Base-by-base conservation (phyloP, 1,140 invertebrate species). In the Gonatopus flavifemur region DNA sequence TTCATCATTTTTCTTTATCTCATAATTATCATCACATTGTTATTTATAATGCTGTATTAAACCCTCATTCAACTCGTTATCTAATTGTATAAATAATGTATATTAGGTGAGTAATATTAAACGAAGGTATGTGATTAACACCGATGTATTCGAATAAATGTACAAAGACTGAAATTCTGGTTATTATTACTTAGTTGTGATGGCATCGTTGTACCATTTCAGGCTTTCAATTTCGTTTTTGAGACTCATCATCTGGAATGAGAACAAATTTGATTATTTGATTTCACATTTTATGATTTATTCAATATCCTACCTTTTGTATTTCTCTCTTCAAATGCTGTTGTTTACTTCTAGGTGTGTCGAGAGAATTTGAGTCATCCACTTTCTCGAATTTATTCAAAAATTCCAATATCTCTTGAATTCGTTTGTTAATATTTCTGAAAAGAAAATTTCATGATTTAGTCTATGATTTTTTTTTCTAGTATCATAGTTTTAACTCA, bases 101-200 rank as follows among this genome's bases (percentile, higher is more conserved):
- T 36, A 22, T 52, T 33, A 54, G 58, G 32, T 52, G 62, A 55
- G 51, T 47, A 59, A 39, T 64, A 33, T 50, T 44, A 49, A 50
- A 45, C 51, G 36, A 28, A 28, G 30, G 36, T 46, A 53, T 56
- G 49, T 55, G 55, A 53, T 66, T 54, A 59, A 49, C 51, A 57
- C 22, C 52, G 59, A 51, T 59, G 64, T 56, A 66, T 66, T 59
- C 57, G 52, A 65, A 61, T 55, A 62, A 62, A 64, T 16, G 48
- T 28, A 32, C 59, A 50, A 62, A 67, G 55, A 66, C 59, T 65
- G 65, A 66, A 39, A 48, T 12, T 49, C 7, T 40, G 41, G 20
- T n/a, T 54, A 36, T 19, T 41, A 33, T 12, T 52, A 52, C 18
- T 28, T 39, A 41, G 13, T 39, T 22, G 41, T 41, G 18, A 43